phyloP scores from a whole-genome alignment of 2,113 vertebrate species.

The Tachysurus vachellii region DNA sequence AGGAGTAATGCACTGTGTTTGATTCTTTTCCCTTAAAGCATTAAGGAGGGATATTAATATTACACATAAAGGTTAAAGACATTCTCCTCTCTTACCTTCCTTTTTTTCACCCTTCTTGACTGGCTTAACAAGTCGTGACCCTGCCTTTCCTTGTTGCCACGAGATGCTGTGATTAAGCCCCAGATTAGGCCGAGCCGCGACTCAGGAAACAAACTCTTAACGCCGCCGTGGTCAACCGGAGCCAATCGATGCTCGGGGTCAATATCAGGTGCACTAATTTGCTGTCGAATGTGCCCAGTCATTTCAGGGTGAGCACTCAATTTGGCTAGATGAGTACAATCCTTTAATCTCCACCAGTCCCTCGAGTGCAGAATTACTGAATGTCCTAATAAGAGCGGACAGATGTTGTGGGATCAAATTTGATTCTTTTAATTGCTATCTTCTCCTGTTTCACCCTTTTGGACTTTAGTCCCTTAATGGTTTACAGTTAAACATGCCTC shows the following conservation, averaged over 20 bases:
- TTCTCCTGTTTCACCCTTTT: constrained; percentile 60
- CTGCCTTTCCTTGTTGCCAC: constrained; percentile 21
- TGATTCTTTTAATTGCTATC: constrained; percentile 99
- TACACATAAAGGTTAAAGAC: neutral
- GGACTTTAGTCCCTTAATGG: constrained; percentile 25
- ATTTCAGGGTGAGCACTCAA: constrained; percentile 88
- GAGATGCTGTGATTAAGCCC: constrained; percentile 39
- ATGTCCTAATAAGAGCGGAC: constrained; percentile 94
- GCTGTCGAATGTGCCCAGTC: constrained; percentile 91
- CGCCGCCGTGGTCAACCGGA: constrained; percentile 76
- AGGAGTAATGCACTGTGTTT: neutral
- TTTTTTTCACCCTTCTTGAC: neutral
- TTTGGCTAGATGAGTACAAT: constrained; percentile 95
- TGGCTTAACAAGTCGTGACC: constrained; percentile 32
- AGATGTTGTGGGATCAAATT: constrained; percentile 90
- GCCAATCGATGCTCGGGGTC: constrained; percentile 90
- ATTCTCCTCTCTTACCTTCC: neutral
- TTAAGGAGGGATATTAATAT: neutral
- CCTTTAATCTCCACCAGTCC: constrained; percentile 96
- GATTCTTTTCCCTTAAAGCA: neutral
- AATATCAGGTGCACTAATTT: constrained; percentile 97
- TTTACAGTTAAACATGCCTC: constrained; percentile 27
- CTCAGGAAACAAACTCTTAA: constrained; percentile 80
- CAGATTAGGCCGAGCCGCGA: constrained; percentile 49
- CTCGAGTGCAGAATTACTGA: constrained; percentile 90